phyloP scores from a whole-genome alignment of 2,888 invertebrate genomes.

The Trisateles emortualis region DNA sequence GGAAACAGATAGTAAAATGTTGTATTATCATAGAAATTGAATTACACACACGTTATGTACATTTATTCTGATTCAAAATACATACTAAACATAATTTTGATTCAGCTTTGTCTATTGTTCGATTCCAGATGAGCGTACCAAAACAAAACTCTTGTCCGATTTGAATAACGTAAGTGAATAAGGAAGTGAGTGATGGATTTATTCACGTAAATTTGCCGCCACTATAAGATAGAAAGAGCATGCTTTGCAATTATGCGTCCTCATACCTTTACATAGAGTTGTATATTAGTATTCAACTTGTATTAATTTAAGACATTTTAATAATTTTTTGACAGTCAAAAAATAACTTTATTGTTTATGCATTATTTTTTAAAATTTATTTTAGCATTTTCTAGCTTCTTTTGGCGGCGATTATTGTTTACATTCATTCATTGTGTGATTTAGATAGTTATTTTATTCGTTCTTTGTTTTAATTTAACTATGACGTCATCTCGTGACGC shows the following conservation, averaged over 20 bases:
- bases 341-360: no score
- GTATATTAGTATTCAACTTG: no score
- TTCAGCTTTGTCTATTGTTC: neutral
- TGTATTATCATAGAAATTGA: no score
- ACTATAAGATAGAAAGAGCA: neutral
- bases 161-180: conserved; percentile 30
- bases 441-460: neutral
- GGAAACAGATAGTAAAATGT: no score
- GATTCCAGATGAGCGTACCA: conserved; percentile 37
- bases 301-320: no score
- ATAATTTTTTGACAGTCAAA: no score
- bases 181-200: conserved; percentile 22
- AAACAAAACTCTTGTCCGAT: conserved; percentile 28
- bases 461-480: neutral
- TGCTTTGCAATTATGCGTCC: neutral
- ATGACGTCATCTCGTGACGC: neutral
- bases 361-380: neutral
- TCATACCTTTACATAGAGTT: no score
- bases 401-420: neutral
- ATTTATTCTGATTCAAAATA: neutral
- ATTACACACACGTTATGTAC: no score
- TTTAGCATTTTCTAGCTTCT: neutral
- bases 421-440: neutral
- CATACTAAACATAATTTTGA: neutral
- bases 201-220: conserved; percentile 5